These are phyloP conservation scores for Orthosia cruda DNA, from an alignment of 2,888 invertebrate genomes.

Conservation along the genomic window DNA sequence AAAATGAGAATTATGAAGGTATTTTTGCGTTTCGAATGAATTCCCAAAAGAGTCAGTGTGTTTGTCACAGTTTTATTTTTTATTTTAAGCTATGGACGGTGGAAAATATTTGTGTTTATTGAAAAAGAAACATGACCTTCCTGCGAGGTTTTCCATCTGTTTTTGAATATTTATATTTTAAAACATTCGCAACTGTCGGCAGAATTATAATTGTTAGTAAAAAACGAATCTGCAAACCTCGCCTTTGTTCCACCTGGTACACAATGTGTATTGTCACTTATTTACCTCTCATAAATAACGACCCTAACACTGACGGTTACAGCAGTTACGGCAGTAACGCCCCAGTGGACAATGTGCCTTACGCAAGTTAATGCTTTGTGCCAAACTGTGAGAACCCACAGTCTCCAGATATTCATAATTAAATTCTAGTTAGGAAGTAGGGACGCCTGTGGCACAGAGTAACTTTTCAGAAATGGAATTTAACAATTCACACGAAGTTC, in stretches of 20 bases:
- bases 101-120: background rate
- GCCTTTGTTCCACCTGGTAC: constrained; percentile 26
- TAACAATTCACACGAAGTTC: constrained; percentile 90
- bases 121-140: constrained; percentile 19
- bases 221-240: background rate
- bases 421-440: constrained; percentile 89
- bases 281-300: constrained; percentile 64
- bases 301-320: constrained; percentile 39
- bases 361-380: constrained; percentile 74
- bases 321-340: constrained; percentile 43
- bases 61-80: constrained; percentile 25
- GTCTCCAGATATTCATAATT: constrained; percentile 88
- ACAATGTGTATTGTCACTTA: constrained; percentile 57
- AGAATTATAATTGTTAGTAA: constrained; percentile 4
- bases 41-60: constrained; percentile 5
- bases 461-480: constrained; percentile 88
- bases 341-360: constrained; percentile 61
- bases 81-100: background rate
- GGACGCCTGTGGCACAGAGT: constrained; percentile 80
- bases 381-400: constrained; percentile 74
- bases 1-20: constrained; percentile 35
- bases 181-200: background rate
- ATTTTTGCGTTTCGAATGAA: constrained; percentile 23
- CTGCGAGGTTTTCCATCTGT: too few species aligned
- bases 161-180: background rate